A percentile compares a stretch with the other conserved stretches of the same genome.
Evolutionary conservation across 2,888 invertebrate species (phyloP).

Genomic region (Epsilonema sp.): DNA sequence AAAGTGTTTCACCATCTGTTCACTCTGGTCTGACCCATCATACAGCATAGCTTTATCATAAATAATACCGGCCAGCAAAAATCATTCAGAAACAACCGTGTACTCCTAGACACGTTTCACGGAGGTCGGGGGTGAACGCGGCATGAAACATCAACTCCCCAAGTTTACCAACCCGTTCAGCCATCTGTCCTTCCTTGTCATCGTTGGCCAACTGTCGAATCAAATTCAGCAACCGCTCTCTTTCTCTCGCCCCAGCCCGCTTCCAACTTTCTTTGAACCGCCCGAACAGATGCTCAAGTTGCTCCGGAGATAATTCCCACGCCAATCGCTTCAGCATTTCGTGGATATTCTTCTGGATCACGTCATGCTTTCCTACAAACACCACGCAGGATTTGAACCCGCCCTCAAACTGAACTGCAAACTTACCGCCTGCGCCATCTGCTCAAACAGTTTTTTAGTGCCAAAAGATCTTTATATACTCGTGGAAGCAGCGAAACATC

Average conservation of each 20-base stretch:
- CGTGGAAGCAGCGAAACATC: conserved; percentile 4
- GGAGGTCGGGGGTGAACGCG: too few relatives aligned
- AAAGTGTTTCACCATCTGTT: too few relatives aligned
- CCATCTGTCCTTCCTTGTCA: conserved; percentile 96
- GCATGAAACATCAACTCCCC: too few relatives aligned
- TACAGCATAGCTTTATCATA: too few relatives aligned
- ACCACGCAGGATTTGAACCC: too few relatives aligned
- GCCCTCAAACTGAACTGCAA: too few relatives aligned
- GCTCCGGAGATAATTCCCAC: conserved; percentile 93
- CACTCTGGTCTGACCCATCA: too few relatives aligned
- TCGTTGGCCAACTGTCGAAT: conserved; percentile 86
- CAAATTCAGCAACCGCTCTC: conserved; percentile 78
- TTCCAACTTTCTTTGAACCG: conserved; percentile 62
- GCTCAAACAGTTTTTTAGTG: not conserved
- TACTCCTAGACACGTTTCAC: too few relatives aligned
- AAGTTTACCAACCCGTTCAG: conserved; percentile 76
- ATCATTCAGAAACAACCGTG: too few relatives aligned
- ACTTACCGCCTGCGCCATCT: not conserved
- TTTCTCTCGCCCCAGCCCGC: conserved; percentile 78
- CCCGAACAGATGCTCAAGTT: conserved; percentile 84
- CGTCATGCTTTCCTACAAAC: conserved; percentile 92
- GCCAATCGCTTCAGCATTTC: conserved; percentile 84
- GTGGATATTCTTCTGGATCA: conserved; percentile 91
- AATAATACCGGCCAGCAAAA: too few relatives aligned
- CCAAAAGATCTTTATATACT: not conserved